A percentile compares a stretch with the other conserved stretches of the same genome.
Conservation (phyloP, 2,113 vertebrate genomes). For the Numida meleagris region DNA sequence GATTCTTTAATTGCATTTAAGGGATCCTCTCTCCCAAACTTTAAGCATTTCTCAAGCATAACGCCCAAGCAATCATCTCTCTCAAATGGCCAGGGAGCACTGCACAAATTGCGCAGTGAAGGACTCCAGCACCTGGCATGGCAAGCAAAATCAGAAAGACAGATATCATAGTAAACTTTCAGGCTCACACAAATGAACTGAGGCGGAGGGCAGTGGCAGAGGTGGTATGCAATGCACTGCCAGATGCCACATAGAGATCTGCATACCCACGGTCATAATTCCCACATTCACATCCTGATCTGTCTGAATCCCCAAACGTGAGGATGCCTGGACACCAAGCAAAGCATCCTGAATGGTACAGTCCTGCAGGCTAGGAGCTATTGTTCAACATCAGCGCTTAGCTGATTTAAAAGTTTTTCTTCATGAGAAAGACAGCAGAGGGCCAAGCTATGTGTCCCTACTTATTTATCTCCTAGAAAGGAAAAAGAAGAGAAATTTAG, state of each 20-base stretch:
- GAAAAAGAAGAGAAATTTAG: background rate
- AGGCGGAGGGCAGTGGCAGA: background rate
- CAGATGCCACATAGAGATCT: background rate
- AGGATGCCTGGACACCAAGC: background rate
- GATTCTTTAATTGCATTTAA: background rate
- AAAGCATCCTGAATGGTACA: background rate
- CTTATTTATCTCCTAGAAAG: background rate
- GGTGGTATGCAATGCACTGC: background rate
- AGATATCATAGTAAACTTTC: background rate
- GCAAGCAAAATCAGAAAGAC: background rate
- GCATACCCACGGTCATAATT: background rate
- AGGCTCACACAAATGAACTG: background rate
- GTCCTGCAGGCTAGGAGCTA: background rate
- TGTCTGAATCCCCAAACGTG: background rate
- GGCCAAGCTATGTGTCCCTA: too few relatives aligned
- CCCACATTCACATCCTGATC: background rate
- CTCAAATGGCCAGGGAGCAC: background rate
- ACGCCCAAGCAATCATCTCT: background rate
- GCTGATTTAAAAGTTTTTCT: background rate
- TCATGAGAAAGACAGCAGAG: background rate
- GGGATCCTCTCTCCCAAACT: background rate
- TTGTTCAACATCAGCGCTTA: background rate
- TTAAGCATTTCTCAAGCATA: background rate
- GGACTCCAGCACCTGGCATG: background rate
- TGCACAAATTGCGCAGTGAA: background rate